Base-by-base conservation (phyloP, 2,888 invertebrate genomes). In the Ophion ellenae region DNA sequence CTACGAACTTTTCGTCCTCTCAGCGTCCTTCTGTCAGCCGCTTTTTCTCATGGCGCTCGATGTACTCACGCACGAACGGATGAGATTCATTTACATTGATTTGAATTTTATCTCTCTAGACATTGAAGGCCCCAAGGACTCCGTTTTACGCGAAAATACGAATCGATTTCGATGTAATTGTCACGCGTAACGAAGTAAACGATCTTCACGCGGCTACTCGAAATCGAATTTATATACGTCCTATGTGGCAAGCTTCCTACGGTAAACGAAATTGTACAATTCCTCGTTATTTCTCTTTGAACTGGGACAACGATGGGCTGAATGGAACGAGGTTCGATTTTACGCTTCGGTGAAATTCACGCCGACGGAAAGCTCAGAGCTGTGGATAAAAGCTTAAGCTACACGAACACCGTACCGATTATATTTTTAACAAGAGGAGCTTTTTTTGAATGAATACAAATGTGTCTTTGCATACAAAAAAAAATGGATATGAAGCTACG, bases 31-130 rank as follows among this genome's bases (percentile, higher is more conserved):
- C 69, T 28, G 45, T 61, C 78, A 78, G 28, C 28, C 59, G n/a
- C 20, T n/a, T 69, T 45, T 69, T 45, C 67, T 74, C 40, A 40
- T 71, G 11, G 24, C 20, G 45, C 20, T n/a, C n/a, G 75, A 36
- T 11, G 32, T 63, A 63, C 24, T 47, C 28, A n/a, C 84, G 77
- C 45, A 64, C 70, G 61, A 78, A 70, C 69, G 70, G 45, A 47
- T 20, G 53, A 59, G 63, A 64, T 71, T 61, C 69, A 73, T 84
- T 84, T 84, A 64, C 85, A 83, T 85, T 76, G 20, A 83, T 85
- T 85, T 80, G 76, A 85, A 85, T 85, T 83, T 83, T 67, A 47
- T 64, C 59, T 28, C 53, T 24, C 32, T 47, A 63, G 2, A 40
- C 57, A 67, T 70, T 36, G 28, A 66, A 79, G 36, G 32, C 4